These are phyloP conservation scores for Paramuricea clavata DNA, from an alignment of 92 coral and sea anemone species.

Conservation along the genomic window DNA sequence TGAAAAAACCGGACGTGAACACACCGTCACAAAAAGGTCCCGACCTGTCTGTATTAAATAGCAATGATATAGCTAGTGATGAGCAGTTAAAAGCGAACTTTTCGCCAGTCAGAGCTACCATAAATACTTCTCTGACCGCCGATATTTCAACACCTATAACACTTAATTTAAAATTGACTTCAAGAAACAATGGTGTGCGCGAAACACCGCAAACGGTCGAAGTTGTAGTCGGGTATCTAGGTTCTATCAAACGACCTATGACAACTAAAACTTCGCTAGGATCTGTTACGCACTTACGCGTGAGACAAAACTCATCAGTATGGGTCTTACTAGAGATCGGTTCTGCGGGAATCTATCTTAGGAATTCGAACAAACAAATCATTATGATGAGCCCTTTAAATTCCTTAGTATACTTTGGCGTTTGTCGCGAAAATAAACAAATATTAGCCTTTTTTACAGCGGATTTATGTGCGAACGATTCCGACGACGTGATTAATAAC, in stretches of 20 bases:
- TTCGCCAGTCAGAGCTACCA: constrained; percentile 61
- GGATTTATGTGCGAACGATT: constrained; percentile 62
- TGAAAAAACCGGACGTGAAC: constrained; percentile 75
- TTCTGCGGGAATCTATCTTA: constrained; percentile 73
- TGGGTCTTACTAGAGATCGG: constrained; percentile 83
- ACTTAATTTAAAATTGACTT: constrained; percentile 41
- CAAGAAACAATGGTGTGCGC: constrained; percentile 18
- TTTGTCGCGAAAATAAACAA: constrained; percentile 91
- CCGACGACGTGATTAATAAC: constrained; percentile 64
- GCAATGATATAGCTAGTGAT: constrained; percentile 88
- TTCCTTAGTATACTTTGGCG: constrained; percentile 87
- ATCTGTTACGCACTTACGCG: constrained; percentile 88
- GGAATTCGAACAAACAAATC: constrained; percentile 71
- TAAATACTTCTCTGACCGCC: constrained; percentile 69
- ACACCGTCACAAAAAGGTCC: constrained; percentile 51
- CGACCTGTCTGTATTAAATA: constrained; percentile 72
- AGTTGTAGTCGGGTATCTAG: constrained; percentile 90
- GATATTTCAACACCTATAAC: constrained; percentile 59
- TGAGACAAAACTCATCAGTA: constrained; percentile 79
- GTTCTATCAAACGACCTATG: constrained; percentile 89
- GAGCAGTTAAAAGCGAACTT: constrained; percentile 91
- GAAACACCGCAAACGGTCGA: constrained; percentile 66
- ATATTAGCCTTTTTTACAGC: constrained; percentile 93
- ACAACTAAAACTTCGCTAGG: constrained; percentile 78
- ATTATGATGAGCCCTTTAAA: constrained; percentile 86